Base-by-base conservation (phyloP, 2,888 invertebrate species). In the Euzetes globulus region DNA sequence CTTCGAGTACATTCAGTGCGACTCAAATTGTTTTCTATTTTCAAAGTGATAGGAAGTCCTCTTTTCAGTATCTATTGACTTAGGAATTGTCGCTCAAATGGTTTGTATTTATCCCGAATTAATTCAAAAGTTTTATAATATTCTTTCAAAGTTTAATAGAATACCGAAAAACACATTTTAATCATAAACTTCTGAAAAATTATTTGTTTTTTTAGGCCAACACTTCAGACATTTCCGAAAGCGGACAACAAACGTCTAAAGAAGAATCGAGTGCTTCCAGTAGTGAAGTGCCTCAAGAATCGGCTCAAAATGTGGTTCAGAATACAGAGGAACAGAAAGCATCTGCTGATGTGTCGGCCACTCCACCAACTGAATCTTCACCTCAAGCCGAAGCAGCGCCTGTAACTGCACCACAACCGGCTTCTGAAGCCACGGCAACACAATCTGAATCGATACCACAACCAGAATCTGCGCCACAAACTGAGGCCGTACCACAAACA, bases 201-300 rank as follows among this genome's bases (percentile, higher is more conserved):
- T 27, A 25, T 27, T 27, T 58, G 5, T 27, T 58, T 58, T 29
- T n/a, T 13, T 17, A 60, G 60, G 60, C 60, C 17, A 60, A 60
- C 33, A 29, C 15, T 60, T 60, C 60, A 11, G 68, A 68, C n/a
- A 68, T 17, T n/a, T 17, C 19, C n/a, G 68, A 68, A 29, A 68
- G 41, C n/a, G 68, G 41, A 41, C 68, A 63, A 33, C 63, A 68
- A 22, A 15, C 15, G 22, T 33, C 37, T 13, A 37, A 37, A 41
- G 68, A 68, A 17, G 68, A 68, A 68, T 15, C 37, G 13, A 68
- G 33, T 68, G 41, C 37, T 68, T 2, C 27, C 37, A 29, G 5
- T n/a, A 63, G n/a, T 63, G 58, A 29, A 63, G 27, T 37, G 7
- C 6, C 37, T 0, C 1, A 3, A 45, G 33, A 68, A 68, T 22